Evolutionary conservation across 2,113 vertebrate species (phyloP), one percentile per base, ranked within the genome.

Genomic region (Rhynchomys soricoides): DNA sequence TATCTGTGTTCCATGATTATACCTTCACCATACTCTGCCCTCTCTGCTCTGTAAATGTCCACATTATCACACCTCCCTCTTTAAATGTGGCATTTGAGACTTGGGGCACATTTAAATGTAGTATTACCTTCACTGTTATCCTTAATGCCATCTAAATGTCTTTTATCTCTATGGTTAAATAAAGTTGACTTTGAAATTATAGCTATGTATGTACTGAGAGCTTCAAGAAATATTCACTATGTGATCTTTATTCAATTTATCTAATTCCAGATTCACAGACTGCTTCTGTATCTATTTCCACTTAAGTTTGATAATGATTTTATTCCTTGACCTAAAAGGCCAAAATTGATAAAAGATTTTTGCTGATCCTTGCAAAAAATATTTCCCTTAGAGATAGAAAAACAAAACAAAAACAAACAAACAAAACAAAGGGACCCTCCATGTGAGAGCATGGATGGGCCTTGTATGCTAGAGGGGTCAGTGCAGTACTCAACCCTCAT

Each of bases 261-360:
- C 17, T 96, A 21, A 79, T 85, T 78, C 83, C 26, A 59, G 31
- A 93, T 73, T 75, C 40, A 59, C 52, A 45, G 34, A 43, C 85
- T 73, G 1, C 29, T 48, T 86, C 16, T 21, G 10, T 81, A 29
- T 78, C 89, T 94, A 16, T 75, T 90, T 87, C 24, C 13, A 86
- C 24, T 70, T 85, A 85, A 70, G 34, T 40, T 91, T 94, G 59
- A 77, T 89, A 68, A 85, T 92, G 52, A 82, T 66, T 96, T 95
- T 77, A 55, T 81, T 93, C 24, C 17, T 94, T 86, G 59, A 92
- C 22, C 1, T 57, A 15, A 45, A 86, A 89, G 50, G 73, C 19
- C 34, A 96, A 86, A 89, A 92, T 77, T 45, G 40, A 21, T 29
- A 40, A 90, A 93, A 45, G 12, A 37, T 16, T 78, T 95, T 94